phyloP scores from a whole-genome alignment of 2,888 invertebrate genomes.

The Julus scanicus region DNA sequence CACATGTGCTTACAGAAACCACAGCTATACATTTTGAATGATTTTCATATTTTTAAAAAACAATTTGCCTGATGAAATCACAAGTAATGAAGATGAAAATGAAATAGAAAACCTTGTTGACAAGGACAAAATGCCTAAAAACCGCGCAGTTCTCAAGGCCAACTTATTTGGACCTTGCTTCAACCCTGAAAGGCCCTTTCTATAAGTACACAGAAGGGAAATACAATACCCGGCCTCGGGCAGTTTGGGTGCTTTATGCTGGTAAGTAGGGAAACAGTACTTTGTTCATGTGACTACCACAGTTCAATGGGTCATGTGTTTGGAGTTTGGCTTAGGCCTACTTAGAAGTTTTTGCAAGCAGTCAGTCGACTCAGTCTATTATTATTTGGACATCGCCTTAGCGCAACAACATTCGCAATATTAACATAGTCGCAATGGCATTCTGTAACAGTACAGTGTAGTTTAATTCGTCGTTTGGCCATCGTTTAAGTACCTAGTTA shows the following conservation, averaged over 20 bases:
- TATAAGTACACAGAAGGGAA: too few species aligned
- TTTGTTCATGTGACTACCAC: neutral
- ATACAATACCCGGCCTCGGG: too few species aligned
- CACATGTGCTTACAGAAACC: too few species aligned
- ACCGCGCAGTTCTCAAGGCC: too few species aligned
- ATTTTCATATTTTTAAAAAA: too few species aligned
- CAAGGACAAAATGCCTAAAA: conserved; percentile 24
- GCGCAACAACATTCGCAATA: neutral
- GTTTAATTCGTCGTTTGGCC: neutral
- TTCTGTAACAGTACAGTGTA: too few species aligned
- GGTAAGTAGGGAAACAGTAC: neutral
- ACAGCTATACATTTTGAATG: too few species aligned
- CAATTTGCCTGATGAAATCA: too few species aligned
- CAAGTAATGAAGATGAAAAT: too few species aligned
- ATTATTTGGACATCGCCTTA: neutral
- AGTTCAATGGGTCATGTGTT: neutral
- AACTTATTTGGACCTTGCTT: neutral
- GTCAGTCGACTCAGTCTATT: neutral
- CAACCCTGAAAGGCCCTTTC: neutral
- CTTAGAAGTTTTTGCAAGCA: neutral
- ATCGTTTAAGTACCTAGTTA: neutral
- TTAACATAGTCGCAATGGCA: too few species aligned
- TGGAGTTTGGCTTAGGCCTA: neutral
- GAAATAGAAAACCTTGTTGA: neutral
- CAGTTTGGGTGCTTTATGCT: too few species aligned